These are phyloP conservation scores for Fopius arisanus DNA, from an alignment of 1,140 invertebrate genomes.

Conservation along the genomic window DNA sequence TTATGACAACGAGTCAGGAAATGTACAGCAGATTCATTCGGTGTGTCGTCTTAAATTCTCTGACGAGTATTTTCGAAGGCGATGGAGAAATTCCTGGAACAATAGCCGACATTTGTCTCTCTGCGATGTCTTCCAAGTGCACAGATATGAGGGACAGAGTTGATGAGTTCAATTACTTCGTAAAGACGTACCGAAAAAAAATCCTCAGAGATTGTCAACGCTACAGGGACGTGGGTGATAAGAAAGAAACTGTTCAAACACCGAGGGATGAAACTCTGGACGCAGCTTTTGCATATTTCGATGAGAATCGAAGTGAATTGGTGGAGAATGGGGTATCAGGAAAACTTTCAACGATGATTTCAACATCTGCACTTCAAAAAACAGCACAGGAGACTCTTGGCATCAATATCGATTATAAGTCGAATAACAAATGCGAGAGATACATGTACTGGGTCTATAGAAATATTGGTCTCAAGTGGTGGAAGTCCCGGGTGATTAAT, in stretches of 20 bases:
- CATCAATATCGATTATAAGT: neutral
- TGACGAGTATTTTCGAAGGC: neutral
- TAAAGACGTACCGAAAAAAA: neutral
- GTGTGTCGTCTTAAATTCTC: neutral
- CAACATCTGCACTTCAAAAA: neutral
- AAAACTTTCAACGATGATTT: neutral
- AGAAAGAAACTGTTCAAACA: neutral
- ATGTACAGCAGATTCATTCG: neutral
- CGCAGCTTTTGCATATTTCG: neutral
- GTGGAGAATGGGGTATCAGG: neutral
- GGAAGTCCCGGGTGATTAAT: neutral
- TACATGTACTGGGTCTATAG: neutral
- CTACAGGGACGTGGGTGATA: neutral
- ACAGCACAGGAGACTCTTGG: neutral
- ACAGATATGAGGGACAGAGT: neutral
- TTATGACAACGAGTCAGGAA: neutral
- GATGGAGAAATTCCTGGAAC: neutral
- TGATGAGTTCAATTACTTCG: neutral
- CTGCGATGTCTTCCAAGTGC: neutral
- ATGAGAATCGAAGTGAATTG: neutral
- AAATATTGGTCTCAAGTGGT: neutral
- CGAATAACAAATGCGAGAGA: neutral
- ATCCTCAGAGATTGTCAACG: neutral
- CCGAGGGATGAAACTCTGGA: neutral
- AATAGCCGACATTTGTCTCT: neutral